A percentile compares a stretch with the other conserved stretches of the same genome.
Conservation (phyloP, 2,888 invertebrate species). For the Clusia tigrina region DNA sequence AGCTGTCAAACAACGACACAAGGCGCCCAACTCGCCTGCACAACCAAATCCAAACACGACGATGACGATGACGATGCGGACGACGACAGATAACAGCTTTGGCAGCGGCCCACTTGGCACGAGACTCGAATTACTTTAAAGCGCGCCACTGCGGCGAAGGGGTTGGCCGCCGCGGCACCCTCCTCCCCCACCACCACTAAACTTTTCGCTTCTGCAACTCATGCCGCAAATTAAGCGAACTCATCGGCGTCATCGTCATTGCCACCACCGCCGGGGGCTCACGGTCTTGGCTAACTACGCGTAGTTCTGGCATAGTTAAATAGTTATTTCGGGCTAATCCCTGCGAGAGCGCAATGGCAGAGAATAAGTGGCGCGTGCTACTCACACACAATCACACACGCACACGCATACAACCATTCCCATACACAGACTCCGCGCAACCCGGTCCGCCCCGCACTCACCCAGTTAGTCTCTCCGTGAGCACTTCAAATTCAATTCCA, state of each 20-base stretch:
- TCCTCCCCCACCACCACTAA: too few species aligned
- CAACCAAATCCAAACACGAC: too few species aligned
- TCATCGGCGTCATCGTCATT: neutral
- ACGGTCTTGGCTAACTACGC: slow-evolving; percentile 48
- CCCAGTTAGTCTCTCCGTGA: neutral
- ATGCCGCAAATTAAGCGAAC: neutral
- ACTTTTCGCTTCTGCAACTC: neutral
- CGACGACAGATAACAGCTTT: too few species aligned
- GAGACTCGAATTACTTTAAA: neutral
- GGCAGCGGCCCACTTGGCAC: too few species aligned
- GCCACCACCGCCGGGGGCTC: too few species aligned
- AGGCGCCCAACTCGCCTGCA: neutral
- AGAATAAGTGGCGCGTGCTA: slow-evolving; percentile 30
- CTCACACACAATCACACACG: neutral
- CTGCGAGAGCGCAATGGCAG: slow-evolving; percentile 4
- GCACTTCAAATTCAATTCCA: slow-evolving; percentile 37
- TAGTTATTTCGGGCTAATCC: slow-evolving; percentile 51
- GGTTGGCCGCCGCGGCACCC: neutral
- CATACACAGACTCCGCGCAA: too few species aligned
- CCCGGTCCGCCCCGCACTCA: too few species aligned
- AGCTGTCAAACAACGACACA: slow-evolving; percentile 50
- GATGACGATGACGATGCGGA: too few species aligned
- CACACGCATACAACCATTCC: neutral
- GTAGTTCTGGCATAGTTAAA: slow-evolving; percentile 60
- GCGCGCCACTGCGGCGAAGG: neutral